Conservation (phyloP, 2,113 vertebrate genomes). For the Hippocampus barbouri region DNA sequence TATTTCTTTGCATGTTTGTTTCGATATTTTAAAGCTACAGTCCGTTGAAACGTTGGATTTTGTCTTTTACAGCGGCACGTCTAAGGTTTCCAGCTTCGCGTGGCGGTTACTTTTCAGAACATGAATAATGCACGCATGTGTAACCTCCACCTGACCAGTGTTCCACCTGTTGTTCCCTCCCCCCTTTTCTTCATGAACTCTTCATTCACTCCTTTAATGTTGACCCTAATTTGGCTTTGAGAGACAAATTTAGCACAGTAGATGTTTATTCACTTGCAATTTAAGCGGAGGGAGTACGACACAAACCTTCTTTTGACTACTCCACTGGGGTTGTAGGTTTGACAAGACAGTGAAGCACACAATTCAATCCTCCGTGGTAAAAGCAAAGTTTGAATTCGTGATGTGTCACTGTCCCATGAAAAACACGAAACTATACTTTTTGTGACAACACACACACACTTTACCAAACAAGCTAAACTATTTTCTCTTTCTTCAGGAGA, state of each 20-base stretch:
- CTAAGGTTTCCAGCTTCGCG: slow-evolving; percentile 29
- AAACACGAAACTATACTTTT: no score
- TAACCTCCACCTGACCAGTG: slow-evolving; percentile 55
- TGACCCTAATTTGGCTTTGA: not conserved
- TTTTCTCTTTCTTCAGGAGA: no score
- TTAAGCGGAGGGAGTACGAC: not conserved
- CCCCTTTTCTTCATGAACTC: not conserved
- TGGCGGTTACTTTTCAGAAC: slow-evolving; percentile 68
- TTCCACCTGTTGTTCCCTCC: slow-evolving; percentile 65
- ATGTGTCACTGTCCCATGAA: no score
- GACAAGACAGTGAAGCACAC: not conserved
- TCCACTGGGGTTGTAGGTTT: not conserved
- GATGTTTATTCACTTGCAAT: not conserved
- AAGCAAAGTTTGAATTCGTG: not conserved
- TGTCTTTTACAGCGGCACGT: not conserved
- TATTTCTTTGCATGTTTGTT: not conserved
- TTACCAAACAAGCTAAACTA: no score
- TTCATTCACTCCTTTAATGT: not conserved
- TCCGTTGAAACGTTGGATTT: not conserved
- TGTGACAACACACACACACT: no score
- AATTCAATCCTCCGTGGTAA: not conserved
- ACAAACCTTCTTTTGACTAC: not conserved
- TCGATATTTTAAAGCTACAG: not conserved
- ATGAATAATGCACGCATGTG: slow-evolving; percentile 75
- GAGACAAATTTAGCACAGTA: not conserved